A percentile compares a stretch with the other conserved stretches of the same genome.
Evolutionary conservation across 2,888 invertebrate genomes (phyloP).

Genomic region (Timema cristinae): DNA sequence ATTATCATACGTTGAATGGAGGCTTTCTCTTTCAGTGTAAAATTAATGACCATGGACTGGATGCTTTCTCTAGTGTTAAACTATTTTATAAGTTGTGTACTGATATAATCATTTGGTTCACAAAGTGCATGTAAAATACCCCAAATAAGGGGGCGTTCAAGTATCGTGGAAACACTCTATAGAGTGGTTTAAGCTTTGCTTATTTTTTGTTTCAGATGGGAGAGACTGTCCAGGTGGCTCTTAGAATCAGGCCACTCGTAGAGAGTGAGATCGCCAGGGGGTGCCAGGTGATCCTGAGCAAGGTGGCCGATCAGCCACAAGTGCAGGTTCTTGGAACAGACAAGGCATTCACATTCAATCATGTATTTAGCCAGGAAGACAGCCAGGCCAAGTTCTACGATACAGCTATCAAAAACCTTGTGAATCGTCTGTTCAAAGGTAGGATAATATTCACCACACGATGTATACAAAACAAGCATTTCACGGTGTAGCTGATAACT

Average conservation of each 20-base stretch:
- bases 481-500: neutral
- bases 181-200: no score
- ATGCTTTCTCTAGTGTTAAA: no score
- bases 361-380: constrained; percentile 69
- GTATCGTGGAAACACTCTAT: no score
- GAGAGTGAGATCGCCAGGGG: constrained; percentile 67
- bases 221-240: constrained; percentile 66
- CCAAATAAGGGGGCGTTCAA: no score
- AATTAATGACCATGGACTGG: no score
- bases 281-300: constrained; percentile 68
- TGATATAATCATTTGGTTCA: no score
- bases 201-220: constrained; percentile 37
- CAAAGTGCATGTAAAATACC: no score
- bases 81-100: no score
- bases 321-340: constrained; percentile 62
- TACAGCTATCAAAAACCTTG: constrained; percentile 63
- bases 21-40: no score
- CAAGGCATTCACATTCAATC: constrained; percentile 77
- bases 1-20: no score
- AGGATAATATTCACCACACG: constrained; percentile 29
- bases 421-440: constrained; percentile 77
- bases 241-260: constrained; percentile 77
- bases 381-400: constrained; percentile 71
- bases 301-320: constrained; percentile 61
- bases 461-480: neutral